Evolutionary conservation across 1,140 invertebrate species (phyloP).

Genomic region (Caenorhabditis elegans): DNA sequence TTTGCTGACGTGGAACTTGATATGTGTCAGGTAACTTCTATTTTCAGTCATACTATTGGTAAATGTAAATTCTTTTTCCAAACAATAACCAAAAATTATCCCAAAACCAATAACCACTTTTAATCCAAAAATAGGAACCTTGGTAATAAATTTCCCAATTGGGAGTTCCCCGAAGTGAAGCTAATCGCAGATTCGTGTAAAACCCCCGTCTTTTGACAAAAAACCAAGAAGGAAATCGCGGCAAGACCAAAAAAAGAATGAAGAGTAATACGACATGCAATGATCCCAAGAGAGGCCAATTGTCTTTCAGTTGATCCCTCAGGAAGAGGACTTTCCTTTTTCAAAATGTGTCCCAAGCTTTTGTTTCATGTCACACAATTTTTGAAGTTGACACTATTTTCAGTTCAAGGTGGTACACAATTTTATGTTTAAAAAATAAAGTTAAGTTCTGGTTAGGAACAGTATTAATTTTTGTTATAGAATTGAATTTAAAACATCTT

Average conservation of each 20-base stretch:
- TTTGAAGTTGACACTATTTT: background rate
- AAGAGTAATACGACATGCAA: slow-evolving; percentile 27
- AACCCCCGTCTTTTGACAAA: background rate
- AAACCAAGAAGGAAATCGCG: background rate
- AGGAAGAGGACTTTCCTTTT: background rate
- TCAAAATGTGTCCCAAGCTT: background rate
- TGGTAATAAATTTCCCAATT: background rate
- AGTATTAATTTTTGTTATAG: too few species aligned
- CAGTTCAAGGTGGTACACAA: too few species aligned
- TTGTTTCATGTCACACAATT: slow-evolving; percentile 10
- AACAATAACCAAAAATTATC: background rate
- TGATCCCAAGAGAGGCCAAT: slow-evolving; percentile 29
- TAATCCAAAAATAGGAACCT: background rate
- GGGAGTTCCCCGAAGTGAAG: background rate
- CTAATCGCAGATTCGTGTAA: slow-evolving; percentile 6
- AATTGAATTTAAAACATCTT: too few species aligned
- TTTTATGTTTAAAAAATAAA: too few species aligned
- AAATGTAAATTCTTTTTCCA: too few species aligned
- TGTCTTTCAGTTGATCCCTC: background rate
- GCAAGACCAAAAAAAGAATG: slow-evolving; percentile 14
- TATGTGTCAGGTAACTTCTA: background rate
- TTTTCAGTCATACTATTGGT: too few species aligned
- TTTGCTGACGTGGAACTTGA: background rate
- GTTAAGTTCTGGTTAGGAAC: too few species aligned
- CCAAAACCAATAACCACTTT: background rate